phyloP scores from a whole-genome alignment of 2,888 invertebrate genomes.

The Syritta pipiens region DNA sequence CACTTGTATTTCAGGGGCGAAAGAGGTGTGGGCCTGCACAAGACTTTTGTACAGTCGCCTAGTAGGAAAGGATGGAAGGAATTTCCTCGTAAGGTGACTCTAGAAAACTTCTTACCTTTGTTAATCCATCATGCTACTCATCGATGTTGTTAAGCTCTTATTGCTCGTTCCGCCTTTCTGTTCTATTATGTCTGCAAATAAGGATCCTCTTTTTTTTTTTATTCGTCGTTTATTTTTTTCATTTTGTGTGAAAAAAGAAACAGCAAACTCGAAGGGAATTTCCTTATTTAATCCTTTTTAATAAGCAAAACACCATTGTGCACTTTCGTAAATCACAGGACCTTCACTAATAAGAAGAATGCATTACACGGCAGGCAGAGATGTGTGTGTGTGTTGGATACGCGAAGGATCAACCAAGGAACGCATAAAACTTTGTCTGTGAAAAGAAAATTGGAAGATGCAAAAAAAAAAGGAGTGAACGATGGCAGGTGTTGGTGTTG shows the following conservation, averaged over 20 bases:
- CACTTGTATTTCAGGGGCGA: constrained; percentile 1
- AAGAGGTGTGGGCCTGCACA: too few relatives aligned
- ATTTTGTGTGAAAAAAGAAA: constrained; percentile 10
- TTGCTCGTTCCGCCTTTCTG: constrained; percentile 19
- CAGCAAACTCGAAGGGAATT: constrained; percentile 39
- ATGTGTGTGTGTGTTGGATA: constrained; percentile 3
- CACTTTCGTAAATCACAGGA: constrained; percentile 60
- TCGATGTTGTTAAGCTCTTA: constrained; percentile 38
- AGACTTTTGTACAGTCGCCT: background rate
- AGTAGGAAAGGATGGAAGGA: background rate
- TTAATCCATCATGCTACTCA: constrained; percentile 32
- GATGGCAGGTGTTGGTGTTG: constrained; percentile 49
- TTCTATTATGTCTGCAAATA: constrained; percentile 21
- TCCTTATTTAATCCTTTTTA: constrained; percentile 59
- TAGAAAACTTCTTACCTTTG: constrained; percentile 18
- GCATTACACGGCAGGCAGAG: constrained; percentile 27
- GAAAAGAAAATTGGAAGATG: constrained; percentile 37
- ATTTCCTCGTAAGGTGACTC: constrained; percentile 20
- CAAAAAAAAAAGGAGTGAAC: constrained; percentile 34
- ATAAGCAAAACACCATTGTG: constrained; percentile 61
- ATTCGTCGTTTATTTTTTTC: constrained; percentile 1
- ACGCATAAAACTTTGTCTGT: constrained; percentile 29
- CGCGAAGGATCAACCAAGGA: background rate
- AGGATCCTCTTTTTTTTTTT: background rate
- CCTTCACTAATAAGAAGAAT: constrained; percentile 41